Evolutionary conservation across 2,888 invertebrate species (phyloP), one percentile per base, ranked within the genome.

Genomic region (Morpho achilles): DNA sequence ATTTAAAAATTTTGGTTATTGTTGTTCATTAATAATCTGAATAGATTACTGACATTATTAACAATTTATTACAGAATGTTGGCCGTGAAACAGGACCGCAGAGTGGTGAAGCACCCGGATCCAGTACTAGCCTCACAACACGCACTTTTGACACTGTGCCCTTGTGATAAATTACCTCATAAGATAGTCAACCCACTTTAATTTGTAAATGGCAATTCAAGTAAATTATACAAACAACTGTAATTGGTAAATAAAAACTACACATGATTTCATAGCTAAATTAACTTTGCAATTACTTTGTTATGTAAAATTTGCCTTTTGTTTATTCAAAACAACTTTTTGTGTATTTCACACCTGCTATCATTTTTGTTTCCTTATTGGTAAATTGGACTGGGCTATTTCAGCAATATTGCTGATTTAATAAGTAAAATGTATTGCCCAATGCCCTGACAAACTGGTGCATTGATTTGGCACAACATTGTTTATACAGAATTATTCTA

Each of bases 31-130:
- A 32, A 32, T 32, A 32, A 32, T 32, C 32, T 32, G 5, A 32
- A 32, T 32, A 32, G 32, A 32, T 32, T 5, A 32, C 32, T 32
- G 4, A 32, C 3, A 32, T 32, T 32, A 32, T 32, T 32, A 2
- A 32, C 32, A 23, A 39, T 45, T 59, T n/a, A 4, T 68, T 71
- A 58, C 80, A 91, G 91, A 91, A 90, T 79, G 74, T 82, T 59
- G 87, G 88, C 8, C 87, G 92, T 50, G 93, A 92, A 71, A 87
- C 91, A 60, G 92, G 92, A 8, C 91, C 92, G 46, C 93, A 93
- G 67, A 87, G 92, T 60, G 93, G 93, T 48, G 93, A 93, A 72
- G 92, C 93, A n/a, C 92, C 93, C 0, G 93, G 93, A 49, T 93
- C 93, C 61, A 91, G 91, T 75, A 91, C 90, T 62, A 89, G 85